phyloP scores from a whole-genome alignment of 2,888 invertebrate genomes.

The Lordiphosa fenestrarum region DNA sequence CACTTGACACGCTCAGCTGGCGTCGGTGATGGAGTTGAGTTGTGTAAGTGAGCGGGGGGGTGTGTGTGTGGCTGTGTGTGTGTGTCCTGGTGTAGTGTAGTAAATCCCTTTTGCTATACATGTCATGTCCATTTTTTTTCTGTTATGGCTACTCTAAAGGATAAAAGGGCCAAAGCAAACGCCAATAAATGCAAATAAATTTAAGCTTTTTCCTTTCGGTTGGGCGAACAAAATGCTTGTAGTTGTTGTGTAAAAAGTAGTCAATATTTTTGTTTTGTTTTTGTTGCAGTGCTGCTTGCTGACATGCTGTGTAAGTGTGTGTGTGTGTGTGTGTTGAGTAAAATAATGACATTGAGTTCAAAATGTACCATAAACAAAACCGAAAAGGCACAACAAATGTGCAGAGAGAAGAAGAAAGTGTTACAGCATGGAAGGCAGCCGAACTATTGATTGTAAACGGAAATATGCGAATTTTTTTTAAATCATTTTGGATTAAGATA shows the following conservation, averaged over 20 bases:
- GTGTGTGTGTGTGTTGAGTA: slow-evolving; percentile 17
- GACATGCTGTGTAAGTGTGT: slow-evolving; percentile 11
- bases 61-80: slow-evolving; percentile 2
- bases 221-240: slow-evolving; percentile 17
- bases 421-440: too few species aligned
- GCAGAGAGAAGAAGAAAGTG: too few species aligned
- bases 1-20: slow-evolving; percentile 69
- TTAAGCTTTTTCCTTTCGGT: slow-evolving; percentile 42
- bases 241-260: slow-evolving; percentile 12
- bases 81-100: slow-evolving; percentile 8
- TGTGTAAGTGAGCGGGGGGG: slow-evolving; percentile 1
- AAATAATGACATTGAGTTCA: slow-evolving; percentile 44
- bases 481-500: too few species aligned
- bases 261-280: slow-evolving; percentile 28
- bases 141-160: slow-evolving; percentile 6
- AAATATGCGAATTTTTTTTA: too few species aligned
- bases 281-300: slow-evolving; percentile 8
- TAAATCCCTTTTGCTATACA: slow-evolving; percentile 20
- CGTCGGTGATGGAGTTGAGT: slow-evolving; percentile 56
- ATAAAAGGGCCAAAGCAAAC: slow-evolving; percentile 28
- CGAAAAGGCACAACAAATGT: slow-evolving; percentile 6
- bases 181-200: slow-evolving; percentile 54
- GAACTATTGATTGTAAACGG: too few species aligned
- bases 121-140: background rate
- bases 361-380: slow-evolving; percentile 38